Conservation (phyloP, 2,113 vertebrate genomes). For the Anser brachyrhynchus region DNA sequence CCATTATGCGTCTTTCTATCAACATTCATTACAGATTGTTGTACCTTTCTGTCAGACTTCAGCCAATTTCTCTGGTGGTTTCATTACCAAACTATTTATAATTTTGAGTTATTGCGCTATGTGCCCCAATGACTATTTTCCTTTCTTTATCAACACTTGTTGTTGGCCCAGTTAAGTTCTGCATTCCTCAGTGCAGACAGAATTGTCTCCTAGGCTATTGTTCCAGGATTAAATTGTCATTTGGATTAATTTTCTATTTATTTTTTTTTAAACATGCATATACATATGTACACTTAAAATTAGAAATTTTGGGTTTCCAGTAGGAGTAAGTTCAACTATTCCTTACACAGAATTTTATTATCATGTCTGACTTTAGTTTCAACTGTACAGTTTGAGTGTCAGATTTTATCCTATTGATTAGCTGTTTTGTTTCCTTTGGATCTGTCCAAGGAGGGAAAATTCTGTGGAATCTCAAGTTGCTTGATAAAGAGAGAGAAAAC, state of each 20-base stretch:
- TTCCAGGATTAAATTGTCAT: not conserved
- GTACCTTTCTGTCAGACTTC: not conserved
- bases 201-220: not conserved
- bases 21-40: not conserved
- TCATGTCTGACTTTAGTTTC: not conserved
- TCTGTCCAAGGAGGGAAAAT: slow-evolving; percentile 25
- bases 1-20: not conserved
- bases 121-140: not conserved
- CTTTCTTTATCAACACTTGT: not conserved
- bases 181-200: not conserved
- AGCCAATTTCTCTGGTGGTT: not conserved
- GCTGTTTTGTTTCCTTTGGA: slow-evolving; percentile 67
- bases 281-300: not conserved
- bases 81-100: not conserved
- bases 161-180: not conserved
- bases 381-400: not conserved
- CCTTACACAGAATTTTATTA: not conserved
- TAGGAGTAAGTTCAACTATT: not conserved
- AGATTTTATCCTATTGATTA: slow-evolving; percentile 48
- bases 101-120: not conserved
- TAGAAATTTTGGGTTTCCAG: not conserved
- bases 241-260: not conserved
- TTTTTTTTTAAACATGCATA: not conserved
- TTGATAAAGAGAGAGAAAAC: slow-evolving; percentile 73
- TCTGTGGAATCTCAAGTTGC: slow-evolving; percentile 59